Base-by-base conservation (phyloP, 2,888 invertebrate genomes). In the Eudiplozoon nipponicum region DNA sequence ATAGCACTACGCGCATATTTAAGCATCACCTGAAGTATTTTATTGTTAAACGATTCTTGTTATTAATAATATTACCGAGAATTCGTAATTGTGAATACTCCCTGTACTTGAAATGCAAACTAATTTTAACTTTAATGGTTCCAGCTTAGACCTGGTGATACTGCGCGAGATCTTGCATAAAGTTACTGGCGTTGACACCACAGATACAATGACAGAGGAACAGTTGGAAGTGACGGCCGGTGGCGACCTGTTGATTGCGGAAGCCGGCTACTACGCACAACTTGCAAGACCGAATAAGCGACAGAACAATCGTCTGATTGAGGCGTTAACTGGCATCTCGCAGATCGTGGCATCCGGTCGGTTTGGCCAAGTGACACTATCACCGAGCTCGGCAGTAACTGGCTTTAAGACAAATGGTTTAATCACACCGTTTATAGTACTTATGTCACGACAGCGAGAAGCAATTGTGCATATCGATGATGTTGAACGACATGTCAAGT, bases 141-240 rank as follows among this genome's bases (percentile, higher is more conserved):
- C 59, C 45, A 55, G 72, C 75, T 65, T 81, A 49, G 65, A 67
- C 49, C 49, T 67, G 49, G 62, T 90, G 22, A 73, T 94, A 48
- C 63, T 94, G 40, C 77, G 86, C 56, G 90, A 94, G 63, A 74
- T 98, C 48, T 77, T 98, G 31, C 80, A 84, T 61, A 90, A 86
- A 64, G 94, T 98, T 90, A 78, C 84, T 1, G 94, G 94, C 1
- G 78, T 94, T 40, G 94, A 98, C 61, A 73, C 84, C 1, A 73
- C 74, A 1, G 81, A 84, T 55, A 84, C 84, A 60, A 72, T 86
- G 66, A 94, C 90, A 0, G 67, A 72, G 18, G 86, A 90, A 51
- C 90, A 98, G 54, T 61, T 94, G 39, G 78, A 80, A 53, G 86
- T 90, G 1, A 74, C 90, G 71, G 72, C 76, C 39, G 94, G 94